Evolutionary conservation across 2,113 vertebrate species (phyloP).

Genomic region (Microtus ochrogaster): DNA sequence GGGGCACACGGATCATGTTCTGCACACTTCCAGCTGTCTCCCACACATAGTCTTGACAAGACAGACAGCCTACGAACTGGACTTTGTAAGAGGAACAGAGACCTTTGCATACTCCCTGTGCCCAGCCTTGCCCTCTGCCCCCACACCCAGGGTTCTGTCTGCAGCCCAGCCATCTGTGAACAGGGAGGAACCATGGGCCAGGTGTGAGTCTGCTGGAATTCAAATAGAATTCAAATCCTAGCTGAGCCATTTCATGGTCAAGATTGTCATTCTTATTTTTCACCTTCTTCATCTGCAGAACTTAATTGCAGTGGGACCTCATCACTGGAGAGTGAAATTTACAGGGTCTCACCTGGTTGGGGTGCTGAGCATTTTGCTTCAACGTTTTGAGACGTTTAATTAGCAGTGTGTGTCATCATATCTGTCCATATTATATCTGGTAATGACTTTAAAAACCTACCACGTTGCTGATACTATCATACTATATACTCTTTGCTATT

Average conservation of each 20-base stretch:
- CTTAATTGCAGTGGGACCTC: background rate
- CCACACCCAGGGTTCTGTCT: accelerated
- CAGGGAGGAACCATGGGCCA: background rate
- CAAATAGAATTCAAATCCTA: background rate
- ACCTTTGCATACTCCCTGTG: background rate
- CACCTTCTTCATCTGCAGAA: background rate
- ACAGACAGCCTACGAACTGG: background rate
- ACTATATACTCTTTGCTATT: background rate
- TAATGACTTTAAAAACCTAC: background rate
- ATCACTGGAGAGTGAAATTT: background rate
- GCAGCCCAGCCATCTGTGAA: background rate
- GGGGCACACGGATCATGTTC: background rate
- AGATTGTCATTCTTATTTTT: background rate
- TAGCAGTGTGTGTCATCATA: background rate
- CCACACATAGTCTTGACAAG: background rate
- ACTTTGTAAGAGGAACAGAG: background rate
- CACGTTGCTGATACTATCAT: background rate
- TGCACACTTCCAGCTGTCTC: background rate
- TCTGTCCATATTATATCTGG: background rate
- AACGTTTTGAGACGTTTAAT: background rate
- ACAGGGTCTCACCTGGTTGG: background rate
- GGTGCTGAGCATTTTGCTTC: background rate
- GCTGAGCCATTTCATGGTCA: too few relatives aligned
- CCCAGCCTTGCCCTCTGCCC: background rate
- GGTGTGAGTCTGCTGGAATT: background rate